Evolutionary conservation across 2,113 vertebrate species (phyloP).

Genomic region (Psittacus erithacus): DNA sequence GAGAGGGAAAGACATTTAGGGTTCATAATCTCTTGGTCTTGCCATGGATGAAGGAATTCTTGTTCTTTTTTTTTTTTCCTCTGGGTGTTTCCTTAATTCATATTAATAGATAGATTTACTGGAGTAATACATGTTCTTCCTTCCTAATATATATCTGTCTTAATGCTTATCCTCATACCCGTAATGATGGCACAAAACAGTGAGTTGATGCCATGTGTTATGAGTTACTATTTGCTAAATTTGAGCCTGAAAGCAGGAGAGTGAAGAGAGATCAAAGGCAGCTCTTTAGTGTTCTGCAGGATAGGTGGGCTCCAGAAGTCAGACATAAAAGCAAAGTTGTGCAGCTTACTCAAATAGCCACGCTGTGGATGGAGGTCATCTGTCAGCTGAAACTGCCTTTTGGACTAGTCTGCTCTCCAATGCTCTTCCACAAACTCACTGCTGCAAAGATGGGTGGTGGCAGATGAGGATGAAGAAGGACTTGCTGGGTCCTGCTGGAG

Average conservation of each 20-base stretch:
- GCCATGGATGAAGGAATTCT: background rate
- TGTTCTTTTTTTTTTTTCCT: background rate
- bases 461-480: background rate
- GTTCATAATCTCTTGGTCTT: background rate
- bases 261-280: background rate
- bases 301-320: background rate
- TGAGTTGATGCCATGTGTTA: background rate
- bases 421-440: background rate
- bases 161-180: background rate
- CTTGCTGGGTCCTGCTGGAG: background rate
- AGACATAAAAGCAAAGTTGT: background rate
- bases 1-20: background rate
- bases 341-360: background rate
- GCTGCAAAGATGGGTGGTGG: background rate
- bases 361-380: background rate
- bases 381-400: background rate
- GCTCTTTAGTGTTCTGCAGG: background rate
- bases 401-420: background rate
- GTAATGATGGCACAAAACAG: rapidly evolving
- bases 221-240: background rate
- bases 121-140: background rate
- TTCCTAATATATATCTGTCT: background rate
- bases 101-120: background rate
- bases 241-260: background rate
- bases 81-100: background rate